A percentile compares a stretch with the other conserved stretches of the same genome.
Evolutionary conservation across 2,888 invertebrate genomes (phyloP).

Genomic region (Bembecia ichneumoniformis): DNA sequence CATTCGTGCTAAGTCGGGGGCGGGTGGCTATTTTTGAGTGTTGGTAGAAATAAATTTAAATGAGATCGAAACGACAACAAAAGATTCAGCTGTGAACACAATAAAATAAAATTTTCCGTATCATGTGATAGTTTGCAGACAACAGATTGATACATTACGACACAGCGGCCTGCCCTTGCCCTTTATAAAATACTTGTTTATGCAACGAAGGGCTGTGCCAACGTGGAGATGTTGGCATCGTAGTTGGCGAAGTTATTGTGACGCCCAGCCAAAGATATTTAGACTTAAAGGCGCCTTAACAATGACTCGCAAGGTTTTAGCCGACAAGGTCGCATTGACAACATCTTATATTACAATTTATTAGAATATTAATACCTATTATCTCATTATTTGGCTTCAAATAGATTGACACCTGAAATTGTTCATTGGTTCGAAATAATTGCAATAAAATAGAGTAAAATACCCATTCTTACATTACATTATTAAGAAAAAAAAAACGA

Average conservation of each 20-base stretch:
- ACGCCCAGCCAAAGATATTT: slow-evolving; percentile 53
- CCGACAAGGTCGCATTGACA: background rate
- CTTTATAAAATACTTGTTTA: slow-evolving; percentile 29
- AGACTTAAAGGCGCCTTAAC: slow-evolving; percentile 50
- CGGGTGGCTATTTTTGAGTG: no score
- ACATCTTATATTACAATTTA: background rate
- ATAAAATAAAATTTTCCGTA: background rate
- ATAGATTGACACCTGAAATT: no score
- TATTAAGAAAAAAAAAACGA: no score
- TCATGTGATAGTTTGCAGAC: background rate
- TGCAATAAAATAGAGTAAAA: no score
- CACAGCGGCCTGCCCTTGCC: slow-evolving; percentile 34
- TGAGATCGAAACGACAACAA: no score
- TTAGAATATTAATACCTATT: no score
- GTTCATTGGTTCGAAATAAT: no score
- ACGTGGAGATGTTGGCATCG: slow-evolving; percentile 55
- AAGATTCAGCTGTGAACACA: no score
- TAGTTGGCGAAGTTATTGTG: slow-evolving; percentile 34
- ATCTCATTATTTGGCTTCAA: no score
- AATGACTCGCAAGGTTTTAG: background rate
- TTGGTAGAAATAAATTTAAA: no score
- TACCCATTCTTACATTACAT: no score
- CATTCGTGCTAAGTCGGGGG: no score
- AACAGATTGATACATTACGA: background rate
- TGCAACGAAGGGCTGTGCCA: slow-evolving; percentile 51